These are phyloP conservation scores for Craterocephalus amniculus DNA, from an alignment of 2,797 vertebrate genomes.

Conservation along the genomic window DNA sequence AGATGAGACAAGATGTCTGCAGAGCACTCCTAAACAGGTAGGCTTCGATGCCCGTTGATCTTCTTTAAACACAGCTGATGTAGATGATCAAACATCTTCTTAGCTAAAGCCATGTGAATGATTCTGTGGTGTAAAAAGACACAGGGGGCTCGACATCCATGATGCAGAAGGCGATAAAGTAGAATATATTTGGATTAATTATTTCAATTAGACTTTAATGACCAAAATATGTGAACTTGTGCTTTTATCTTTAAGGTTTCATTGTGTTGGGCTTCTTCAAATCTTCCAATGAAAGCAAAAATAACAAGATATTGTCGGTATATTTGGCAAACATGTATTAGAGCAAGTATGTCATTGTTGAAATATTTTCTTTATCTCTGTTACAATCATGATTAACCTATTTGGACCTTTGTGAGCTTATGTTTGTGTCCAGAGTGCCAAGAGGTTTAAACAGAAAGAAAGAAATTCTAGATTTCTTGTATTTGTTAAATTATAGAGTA, in stretches of 20 bases:
- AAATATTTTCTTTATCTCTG: neutral
- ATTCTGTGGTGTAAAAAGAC: neutral
- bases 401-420: neutral
- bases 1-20: neutral
- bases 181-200: neutral
- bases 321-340: neutral
- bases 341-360: neutral
- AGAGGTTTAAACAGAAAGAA: neutral
- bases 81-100: neutral
- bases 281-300: neutral
- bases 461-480: neutral
- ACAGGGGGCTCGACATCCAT: neutral
- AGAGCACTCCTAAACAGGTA: neutral
- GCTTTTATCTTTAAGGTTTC: neutral
- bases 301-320: neutral
- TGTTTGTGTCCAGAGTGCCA: neutral
- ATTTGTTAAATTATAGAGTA: neutral
- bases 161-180: neutral
- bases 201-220: no score
- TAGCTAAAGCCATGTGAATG: neutral
- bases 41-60: neutral
- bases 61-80: neutral
- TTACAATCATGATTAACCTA: neutral
- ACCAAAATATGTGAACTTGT: neutral
- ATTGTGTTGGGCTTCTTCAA: neutral